These are phyloP conservation scores for Peromyscus polionotus DNA, from an alignment of 2,113 vertebrate species.

Conservation along the genomic window DNA sequence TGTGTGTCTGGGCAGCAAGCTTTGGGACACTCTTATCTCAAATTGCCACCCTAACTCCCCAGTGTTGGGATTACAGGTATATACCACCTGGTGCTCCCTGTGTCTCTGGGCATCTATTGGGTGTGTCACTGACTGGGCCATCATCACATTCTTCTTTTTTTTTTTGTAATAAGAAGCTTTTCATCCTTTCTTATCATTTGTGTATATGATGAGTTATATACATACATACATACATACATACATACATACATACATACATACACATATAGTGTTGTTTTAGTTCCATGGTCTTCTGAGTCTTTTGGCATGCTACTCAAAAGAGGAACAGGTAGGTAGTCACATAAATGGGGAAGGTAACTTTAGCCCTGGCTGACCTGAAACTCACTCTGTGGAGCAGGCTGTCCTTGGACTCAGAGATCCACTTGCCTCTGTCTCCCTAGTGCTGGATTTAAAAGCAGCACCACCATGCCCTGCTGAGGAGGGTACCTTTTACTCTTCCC, in stretches of 20 bases:
- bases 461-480: background rate
- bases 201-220: too few relatives aligned
- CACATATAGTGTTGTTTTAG: background rate
- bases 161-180: background rate
- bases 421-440: background rate
- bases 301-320: background rate
- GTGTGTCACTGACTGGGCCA: background rate
- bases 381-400: background rate
- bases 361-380: background rate
- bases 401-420: background rate
- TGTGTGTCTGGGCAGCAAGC: background rate
- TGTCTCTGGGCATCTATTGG: background rate
- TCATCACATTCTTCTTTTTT: background rate
- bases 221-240: too few relatives aligned
- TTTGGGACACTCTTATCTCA: background rate
- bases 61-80: background rate
- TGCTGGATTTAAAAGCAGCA: background rate
- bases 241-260: too few relatives aligned
- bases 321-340: background rate
- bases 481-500: background rate
- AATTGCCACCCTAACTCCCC: background rate
- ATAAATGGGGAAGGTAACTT: background rate
- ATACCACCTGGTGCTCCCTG: background rate
- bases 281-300: background rate
- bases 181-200: background rate